These are phyloP conservation scores for Sogatella furcifera DNA, from an alignment of 1,140 invertebrate genomes.

Conservation along the genomic window DNA sequence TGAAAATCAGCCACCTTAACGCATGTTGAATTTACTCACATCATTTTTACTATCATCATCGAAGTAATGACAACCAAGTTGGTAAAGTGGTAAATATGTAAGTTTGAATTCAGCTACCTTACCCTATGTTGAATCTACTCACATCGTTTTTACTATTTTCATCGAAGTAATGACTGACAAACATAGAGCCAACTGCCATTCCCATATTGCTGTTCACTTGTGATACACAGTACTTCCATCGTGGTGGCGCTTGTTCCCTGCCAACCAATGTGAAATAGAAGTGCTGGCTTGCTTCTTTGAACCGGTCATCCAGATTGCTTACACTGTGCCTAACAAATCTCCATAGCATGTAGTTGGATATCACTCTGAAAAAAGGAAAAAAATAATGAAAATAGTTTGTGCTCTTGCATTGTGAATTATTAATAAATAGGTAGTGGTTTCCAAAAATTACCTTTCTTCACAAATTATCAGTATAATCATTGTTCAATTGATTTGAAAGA, in stretches of 20 bases:
- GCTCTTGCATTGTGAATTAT: no score
- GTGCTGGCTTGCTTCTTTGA: constrained; percentile 45
- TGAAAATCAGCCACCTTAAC: no score
- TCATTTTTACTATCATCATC: no score
- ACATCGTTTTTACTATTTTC: constrained; percentile 67
- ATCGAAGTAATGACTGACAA: constrained; percentile 77
- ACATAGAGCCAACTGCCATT: constrained; percentile 72
- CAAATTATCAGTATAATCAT: no score
- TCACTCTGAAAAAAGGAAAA: constrained; percentile 12
- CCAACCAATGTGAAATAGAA: constrained; percentile 64
- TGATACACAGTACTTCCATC: constrained; percentile 74
- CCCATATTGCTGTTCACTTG: constrained; percentile 76
- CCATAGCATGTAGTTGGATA: constrained; percentile 72
- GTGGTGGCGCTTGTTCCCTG: constrained; percentile 53
- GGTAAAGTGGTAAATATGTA: no score
- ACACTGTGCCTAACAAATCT: constrained; percentile 75
- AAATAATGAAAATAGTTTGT: no score
- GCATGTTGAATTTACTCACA: no score
- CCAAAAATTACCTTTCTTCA: no score
- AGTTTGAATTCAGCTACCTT: no score
- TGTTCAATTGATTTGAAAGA: no score
- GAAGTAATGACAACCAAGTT: no score
- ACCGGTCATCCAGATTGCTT: constrained; percentile 73
- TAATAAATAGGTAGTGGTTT: no score
- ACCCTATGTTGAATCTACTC: constrained; percentile 32